phyloP scores from a whole-genome alignment of 2,888 invertebrate species.

The Hemaris fuciformis region DNA sequence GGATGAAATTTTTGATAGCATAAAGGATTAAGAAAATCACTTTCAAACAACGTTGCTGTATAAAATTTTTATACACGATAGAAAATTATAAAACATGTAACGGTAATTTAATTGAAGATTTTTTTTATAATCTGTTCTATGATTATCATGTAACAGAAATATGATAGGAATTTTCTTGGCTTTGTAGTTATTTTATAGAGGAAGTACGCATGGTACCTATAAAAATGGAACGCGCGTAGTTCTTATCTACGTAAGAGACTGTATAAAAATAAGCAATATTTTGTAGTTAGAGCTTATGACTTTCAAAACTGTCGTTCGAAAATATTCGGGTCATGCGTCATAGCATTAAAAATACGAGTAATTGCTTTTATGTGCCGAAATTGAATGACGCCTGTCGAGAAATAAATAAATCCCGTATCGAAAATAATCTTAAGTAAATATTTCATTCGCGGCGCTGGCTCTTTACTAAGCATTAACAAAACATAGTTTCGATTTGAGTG shows the following conservation, averaged over 20 bases:
- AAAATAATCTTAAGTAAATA: conserved; percentile 75
- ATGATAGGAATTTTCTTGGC: too few relatives aligned
- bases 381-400: conserved; percentile 61
- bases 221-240: neutral
- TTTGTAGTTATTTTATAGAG: neutral
- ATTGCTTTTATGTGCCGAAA: conserved; percentile 71
- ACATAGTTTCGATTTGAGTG: conserved; percentile 62
- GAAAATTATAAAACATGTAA: too few relatives aligned
- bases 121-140: too few relatives aligned
- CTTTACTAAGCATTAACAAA: conserved; percentile 70
- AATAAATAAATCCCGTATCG: conserved; percentile 62
- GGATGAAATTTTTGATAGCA: too few relatives aligned
- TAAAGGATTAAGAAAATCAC: too few relatives aligned
- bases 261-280: neutral
- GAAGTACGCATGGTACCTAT: neutral
- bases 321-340: conserved; percentile 71
- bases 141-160: too few relatives aligned
- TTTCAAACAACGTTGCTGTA: too few relatives aligned
- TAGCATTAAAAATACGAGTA: conserved; percentile 59
- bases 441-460: conserved; percentile 54
- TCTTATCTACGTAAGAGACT: neutral
- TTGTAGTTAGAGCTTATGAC: conserved; percentile 16
- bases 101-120: too few relatives aligned
- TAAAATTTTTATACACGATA: too few relatives aligned
- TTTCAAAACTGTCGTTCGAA: conserved; percentile 47